Evolutionary conservation across 64 coral and sea anemone species (phyloP).

Genomic region (Actinia tenebrosa): DNA sequence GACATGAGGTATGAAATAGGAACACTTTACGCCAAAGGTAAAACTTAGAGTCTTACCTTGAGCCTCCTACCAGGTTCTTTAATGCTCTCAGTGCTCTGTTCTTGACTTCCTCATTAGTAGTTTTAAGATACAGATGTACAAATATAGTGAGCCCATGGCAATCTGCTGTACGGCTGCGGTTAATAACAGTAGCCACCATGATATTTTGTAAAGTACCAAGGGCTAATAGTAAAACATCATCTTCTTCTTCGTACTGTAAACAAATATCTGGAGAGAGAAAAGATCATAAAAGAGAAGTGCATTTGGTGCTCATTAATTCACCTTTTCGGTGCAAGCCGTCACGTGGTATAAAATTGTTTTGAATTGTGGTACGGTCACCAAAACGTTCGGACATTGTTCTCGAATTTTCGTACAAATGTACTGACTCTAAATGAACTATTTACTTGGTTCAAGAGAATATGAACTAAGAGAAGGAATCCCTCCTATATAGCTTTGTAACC

Average conservation of each 20-base stretch:
- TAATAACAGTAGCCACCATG: constrained; percentile 48
- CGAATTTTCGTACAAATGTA: no score
- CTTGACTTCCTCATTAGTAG: constrained; percentile 31
- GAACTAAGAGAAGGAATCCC: no score
- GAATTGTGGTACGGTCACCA: no score
- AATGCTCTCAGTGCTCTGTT: constrained; percentile 54
- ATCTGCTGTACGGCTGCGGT: constrained; percentile 64
- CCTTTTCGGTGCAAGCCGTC: no score
- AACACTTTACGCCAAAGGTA: no score
- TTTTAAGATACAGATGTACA: constrained; percentile 42
- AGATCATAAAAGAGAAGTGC: background rate
- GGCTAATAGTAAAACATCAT: constrained; percentile 56
- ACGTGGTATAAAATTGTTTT: no score
- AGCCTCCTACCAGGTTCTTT: constrained; percentile 81
- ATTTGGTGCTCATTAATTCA: no score
- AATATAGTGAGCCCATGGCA: constrained; percentile 53
- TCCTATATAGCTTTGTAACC: no score
- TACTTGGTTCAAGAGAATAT: no score
- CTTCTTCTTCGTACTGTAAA: constrained; percentile 43
- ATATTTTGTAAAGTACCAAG: constrained; percentile 69
- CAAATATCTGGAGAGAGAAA: constrained; percentile 48
- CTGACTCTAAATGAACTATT: no score
- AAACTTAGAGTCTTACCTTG: constrained; percentile 37
- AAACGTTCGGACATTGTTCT: no score
- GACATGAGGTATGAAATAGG: no score